Percentiles rank a stretch among this genome's conserved stretches.
Evolutionary conservation across 2,888 invertebrate species (phyloP).

Genomic region (Conops quadrifasciatus): DNA sequence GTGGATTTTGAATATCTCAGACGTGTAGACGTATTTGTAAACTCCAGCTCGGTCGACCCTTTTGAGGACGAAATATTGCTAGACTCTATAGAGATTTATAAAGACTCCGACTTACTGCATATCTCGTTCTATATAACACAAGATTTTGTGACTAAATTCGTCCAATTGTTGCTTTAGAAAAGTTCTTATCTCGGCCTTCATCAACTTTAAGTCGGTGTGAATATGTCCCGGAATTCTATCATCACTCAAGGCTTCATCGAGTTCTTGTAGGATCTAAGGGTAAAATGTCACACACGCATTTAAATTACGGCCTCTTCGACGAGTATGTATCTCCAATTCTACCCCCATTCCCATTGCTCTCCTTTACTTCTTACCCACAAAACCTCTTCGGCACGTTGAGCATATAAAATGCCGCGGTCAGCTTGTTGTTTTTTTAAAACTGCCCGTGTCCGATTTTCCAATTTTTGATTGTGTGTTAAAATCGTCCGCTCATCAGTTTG

Average conservation of each 20-base stretch:
- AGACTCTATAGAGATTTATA: neutral
- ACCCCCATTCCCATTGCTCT: too few relatives aligned
- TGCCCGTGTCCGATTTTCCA: conserved; percentile 57
- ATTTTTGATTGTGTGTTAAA: conserved; percentile 60
- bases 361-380: conserved; percentile 59
- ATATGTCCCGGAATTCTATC: conserved; percentile 49
- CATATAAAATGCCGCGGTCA: conserved; percentile 62
- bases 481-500: conserved; percentile 62
- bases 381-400: conserved; percentile 60
- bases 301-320: neutral
- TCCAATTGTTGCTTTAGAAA: conserved; percentile 60
- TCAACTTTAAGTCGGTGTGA: conserved; percentile 59
- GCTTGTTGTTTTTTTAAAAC: conserved; percentile 59
- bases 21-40: conserved; percentile 59
- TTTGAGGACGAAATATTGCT: conserved; percentile 10
- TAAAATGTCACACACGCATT: neutral
- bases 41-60: conserved; percentile 61
- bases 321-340: too few relatives aligned
- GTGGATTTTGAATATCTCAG: conserved; percentile 61
- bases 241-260: conserved; percentile 57
- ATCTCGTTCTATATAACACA: conserved; percentile 64
- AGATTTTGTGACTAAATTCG: conserved; percentile 63
- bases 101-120: conserved; percentile 58
- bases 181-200: conserved; percentile 61
- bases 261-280: conserved; percentile 58